Evolutionary conservation across 2,888 invertebrate genomes (phyloP).

Genomic region (Seira ritae): DNA sequence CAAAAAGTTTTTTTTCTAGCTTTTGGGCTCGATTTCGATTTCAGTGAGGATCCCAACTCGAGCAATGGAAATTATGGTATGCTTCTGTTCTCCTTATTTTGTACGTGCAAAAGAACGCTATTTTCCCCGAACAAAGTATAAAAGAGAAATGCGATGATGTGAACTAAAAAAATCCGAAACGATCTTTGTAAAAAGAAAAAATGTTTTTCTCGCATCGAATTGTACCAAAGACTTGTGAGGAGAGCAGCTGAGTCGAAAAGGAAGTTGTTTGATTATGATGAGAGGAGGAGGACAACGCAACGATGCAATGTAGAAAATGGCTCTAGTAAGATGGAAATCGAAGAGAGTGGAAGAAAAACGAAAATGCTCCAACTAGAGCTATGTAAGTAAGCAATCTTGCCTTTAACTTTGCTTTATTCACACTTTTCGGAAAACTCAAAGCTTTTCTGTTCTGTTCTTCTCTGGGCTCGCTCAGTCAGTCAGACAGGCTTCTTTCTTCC

Average conservation of each 20-base stretch:
- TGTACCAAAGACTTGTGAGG: not conserved
- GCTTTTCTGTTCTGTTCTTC: not conserved
- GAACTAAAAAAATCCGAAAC: constrained; percentile 40
- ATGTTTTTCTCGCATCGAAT: not conserved
- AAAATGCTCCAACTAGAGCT: not conserved
- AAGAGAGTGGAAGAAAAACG: constrained; percentile 47
- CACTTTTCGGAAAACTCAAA: not conserved
- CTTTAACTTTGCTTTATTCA: constrained; percentile 9
- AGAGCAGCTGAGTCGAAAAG: constrained; percentile 26
- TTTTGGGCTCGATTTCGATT: constrained; percentile 11
- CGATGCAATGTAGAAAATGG: constrained; percentile 28
- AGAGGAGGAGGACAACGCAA: constrained; percentile 21
- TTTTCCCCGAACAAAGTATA: not conserved
- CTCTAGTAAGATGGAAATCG: constrained; percentile 45
- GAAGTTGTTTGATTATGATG: constrained; percentile 19
- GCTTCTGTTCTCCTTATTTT: no score
- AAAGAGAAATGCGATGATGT: constrained; percentile 29
- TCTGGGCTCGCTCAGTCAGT: no score
- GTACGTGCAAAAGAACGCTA: not conserved
- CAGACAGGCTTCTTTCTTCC: not conserved
- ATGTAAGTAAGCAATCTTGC: not conserved
- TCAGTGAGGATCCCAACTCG: not conserved
- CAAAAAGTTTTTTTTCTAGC: not conserved
- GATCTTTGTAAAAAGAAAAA: constrained; percentile 15
- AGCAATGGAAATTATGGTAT: no score